Conservation (phyloP, 1,140 invertebrate genomes). For the Drosophila trapezifrons region DNA sequence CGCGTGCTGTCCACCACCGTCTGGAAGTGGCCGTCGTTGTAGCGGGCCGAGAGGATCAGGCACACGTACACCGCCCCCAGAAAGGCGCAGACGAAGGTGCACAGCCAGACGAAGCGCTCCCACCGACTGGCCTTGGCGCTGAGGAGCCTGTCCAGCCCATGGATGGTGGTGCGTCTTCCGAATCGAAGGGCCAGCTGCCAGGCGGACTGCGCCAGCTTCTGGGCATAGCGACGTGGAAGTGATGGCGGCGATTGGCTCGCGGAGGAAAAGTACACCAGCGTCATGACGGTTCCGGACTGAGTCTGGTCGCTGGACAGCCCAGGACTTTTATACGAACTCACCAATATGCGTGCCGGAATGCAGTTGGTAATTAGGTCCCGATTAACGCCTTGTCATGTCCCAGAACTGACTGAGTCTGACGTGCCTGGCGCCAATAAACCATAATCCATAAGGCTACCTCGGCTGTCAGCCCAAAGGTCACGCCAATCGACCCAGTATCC, state of each 20-base stretch:
- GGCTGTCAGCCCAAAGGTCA: conserved; percentile 46
- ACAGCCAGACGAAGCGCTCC: conserved; percentile 73
- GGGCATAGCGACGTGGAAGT: conserved; percentile 26
- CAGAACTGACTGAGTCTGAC: conserved; percentile 24
- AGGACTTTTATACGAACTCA: conserved; percentile 52
- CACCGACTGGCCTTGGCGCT: conserved; percentile 56
- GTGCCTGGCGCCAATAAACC: conserved; percentile 62
- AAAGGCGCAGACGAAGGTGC: conserved; percentile 67
- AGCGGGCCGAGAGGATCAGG: conserved; percentile 69
- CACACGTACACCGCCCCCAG: conserved; percentile 75
- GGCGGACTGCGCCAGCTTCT: conserved; percentile 32
- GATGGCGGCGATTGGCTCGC: conserved; percentile 3
- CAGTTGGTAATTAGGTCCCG: conserved; percentile 49
- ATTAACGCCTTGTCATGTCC: conserved; percentile 37
- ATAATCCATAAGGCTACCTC: conserved; percentile 42
- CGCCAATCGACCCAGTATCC: conserved; percentile 24
- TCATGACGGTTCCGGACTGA: conserved; percentile 47
- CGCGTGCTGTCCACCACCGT: conserved; percentile 80
- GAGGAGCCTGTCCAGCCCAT: conserved; percentile 69
- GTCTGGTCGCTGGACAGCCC: not conserved
- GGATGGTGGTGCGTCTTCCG: conserved; percentile 72
- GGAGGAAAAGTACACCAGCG: conserved; percentile 46
- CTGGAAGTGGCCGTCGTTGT: conserved; percentile 65
- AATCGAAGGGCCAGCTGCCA: conserved; percentile 71
- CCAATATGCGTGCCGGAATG: conserved; percentile 38